Evolutionary conservation across 2,797 vertebrate species (phyloP).

Genomic region (Tragelaphus oryx): DNA sequence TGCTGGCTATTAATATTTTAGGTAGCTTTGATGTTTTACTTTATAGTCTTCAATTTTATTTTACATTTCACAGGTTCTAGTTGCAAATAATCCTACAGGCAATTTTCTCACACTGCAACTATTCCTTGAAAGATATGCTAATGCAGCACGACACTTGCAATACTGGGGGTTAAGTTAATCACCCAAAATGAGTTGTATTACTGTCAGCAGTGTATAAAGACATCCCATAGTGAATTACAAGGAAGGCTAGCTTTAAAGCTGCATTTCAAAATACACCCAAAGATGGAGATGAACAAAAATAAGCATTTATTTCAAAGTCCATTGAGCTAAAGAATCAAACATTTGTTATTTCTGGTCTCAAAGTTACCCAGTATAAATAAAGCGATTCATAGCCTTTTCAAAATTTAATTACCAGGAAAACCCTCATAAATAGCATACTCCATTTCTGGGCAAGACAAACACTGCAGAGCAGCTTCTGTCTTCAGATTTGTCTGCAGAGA

Average conservation of each 20-base stretch:
- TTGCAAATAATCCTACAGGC: conserved; percentile 85
- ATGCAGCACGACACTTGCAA: conserved; percentile 77
- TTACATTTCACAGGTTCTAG: conserved; percentile 86
- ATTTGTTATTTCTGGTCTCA: conserved; percentile 75
- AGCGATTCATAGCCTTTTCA: conserved; percentile 56
- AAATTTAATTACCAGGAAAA: conserved; percentile 65
- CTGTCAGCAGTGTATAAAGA: conserved; percentile 81
- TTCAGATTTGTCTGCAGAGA: conserved; percentile 40
- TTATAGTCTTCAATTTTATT: conserved; percentile 85
- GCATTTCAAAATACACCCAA: conserved; percentile 75
- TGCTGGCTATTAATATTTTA: conserved; percentile 85
- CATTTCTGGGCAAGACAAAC: conserved; percentile 37
- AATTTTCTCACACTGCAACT: conserved; percentile 84
- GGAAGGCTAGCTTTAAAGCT: conserved; percentile 76
- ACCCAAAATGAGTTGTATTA: conserved; percentile 84
- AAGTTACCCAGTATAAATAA: conserved; percentile 66
- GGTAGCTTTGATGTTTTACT: conserved; percentile 84
- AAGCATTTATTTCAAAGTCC: conserved; percentile 76
- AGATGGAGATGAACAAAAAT: conserved; percentile 77
- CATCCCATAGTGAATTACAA: conserved; percentile 81
- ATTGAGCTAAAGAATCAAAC: conserved; percentile 70
- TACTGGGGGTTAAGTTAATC: conserved; percentile 85
- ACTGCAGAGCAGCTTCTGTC: neutral
- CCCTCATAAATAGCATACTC: conserved; percentile 44
- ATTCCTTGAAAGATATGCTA: conserved; percentile 85